These are phyloP conservation scores for Muscina levida DNA, from an alignment of 2,888 invertebrate species.

Conservation along the genomic window DNA sequence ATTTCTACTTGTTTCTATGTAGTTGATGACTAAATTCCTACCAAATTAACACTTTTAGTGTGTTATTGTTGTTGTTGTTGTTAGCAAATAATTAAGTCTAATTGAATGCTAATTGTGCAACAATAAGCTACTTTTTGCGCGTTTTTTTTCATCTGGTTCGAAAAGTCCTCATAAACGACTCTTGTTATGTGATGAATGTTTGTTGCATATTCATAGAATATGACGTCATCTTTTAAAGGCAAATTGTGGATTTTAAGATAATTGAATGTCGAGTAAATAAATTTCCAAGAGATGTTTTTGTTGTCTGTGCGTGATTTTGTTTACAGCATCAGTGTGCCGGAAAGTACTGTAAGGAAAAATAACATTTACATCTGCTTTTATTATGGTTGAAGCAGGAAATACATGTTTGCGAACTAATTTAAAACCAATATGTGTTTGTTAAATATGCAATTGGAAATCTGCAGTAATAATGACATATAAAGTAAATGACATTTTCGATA, in stretches of 20 bases:
- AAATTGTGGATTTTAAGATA: neutral
- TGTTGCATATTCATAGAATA: too few relatives aligned
- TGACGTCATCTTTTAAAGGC: neutral
- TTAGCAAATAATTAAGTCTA: neutral
- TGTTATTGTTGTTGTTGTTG: neutral
- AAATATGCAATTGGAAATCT: too few relatives aligned
- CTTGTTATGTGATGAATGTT: neutral
- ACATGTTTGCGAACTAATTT: too few relatives aligned
- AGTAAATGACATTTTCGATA: too few relatives aligned
- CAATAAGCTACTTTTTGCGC: neutral
- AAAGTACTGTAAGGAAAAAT: too few relatives aligned
- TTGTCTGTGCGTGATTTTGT: neutral
- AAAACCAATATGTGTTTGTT: too few relatives aligned
- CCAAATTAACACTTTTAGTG: slow-evolving; percentile 24
- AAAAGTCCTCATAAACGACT: neutral
- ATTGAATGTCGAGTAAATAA: neutral
- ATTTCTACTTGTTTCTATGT: neutral
- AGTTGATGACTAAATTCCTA: neutral
- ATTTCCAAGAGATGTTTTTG: neutral
- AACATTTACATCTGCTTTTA: slow-evolving; percentile 9
- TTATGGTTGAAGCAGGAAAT: neutral
- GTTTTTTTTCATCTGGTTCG: neutral
- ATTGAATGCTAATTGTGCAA: slow-evolving; percentile 21
- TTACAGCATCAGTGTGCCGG: too few relatives aligned
- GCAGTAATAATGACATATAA: too few relatives aligned